Evolutionary conservation across 2,888 invertebrate genomes (phyloP), one percentile per base, ranked within the genome.

Genomic region (Baccha elongata): DNA sequence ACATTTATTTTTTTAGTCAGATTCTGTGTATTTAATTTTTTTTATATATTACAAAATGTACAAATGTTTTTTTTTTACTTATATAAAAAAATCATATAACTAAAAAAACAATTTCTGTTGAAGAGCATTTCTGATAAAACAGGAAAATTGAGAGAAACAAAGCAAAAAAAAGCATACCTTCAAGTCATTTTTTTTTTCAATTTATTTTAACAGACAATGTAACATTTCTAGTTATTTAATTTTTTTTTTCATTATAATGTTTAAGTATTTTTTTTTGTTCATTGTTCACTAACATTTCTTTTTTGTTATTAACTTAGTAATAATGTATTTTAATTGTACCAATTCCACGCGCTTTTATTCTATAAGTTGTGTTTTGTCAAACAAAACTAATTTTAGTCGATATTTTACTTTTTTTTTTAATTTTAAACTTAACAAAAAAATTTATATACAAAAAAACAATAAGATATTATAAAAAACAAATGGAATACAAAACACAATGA

Each of bases 341-440:
- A 88, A 85, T 83, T 88, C 87, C 87, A 86, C 79, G 83, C 85
- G 86, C 86, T 86, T 85, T 86, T 86, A 85, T 81, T 81, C 58
- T 72, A 42, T 84, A 85, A 84, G 76, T 79, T 80, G 73, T 85
- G 85, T 86, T 86, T 86, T 86, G 86, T 86, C 50, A 81, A 85
- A 86, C 86, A 86, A 86, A 86, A 86, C 85, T 67, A 72, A 50
- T 75, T 74, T 74, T 85, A 79, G 91, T 91, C 91, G 92, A 92
- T 92, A 92, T 92, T 92, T 92, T 91, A 92, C 92, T 92, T 92
- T 64, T 68, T 73, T 65, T 68, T 60, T 71, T 71, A 64, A 72
- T 42, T 52, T 68, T 71, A 53, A 42, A 64, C 44, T 37, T 21
- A 17, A 15, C 64, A 69, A 55, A 23, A 68, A 44, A 75, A 37